Percentiles rank a stretch among this genome's conserved stretches.
Evolutionary conservation across 2,888 invertebrate species (phyloP).

Genomic region (Lysandra coridon): DNA sequence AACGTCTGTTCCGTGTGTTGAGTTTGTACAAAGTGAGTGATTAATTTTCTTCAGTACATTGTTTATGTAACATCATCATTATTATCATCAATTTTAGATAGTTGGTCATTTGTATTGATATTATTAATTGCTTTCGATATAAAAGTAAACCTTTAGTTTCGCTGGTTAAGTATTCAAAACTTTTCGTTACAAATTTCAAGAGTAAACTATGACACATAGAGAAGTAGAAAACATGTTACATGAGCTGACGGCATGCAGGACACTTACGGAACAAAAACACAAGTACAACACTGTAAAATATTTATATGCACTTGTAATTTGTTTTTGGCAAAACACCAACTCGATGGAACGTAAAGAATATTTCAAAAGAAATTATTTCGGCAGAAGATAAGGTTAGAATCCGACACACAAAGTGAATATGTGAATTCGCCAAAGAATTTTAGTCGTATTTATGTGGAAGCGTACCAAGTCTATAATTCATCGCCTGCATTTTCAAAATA

Average conservation of each 20-base stretch:
- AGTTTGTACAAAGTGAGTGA: not conserved
- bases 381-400: not conserved
- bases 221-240: not conserved
- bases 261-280: constrained; percentile 3
- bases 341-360: not conserved
- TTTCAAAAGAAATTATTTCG: constrained; percentile 13
- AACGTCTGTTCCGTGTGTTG: constrained; percentile 10
- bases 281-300: not conserved
- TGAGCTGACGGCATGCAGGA: constrained; percentile 10
- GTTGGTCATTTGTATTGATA: not conserved
- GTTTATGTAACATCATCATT: not conserved
- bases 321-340: constrained; percentile 17
- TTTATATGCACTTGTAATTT: constrained; percentile 23
- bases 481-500: not conserved
- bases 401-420: constrained; percentile 3
- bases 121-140: not conserved
- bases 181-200: not conserved
- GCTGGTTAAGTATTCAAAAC: not conserved
- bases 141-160: not conserved
- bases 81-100: not conserved
- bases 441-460: not conserved
- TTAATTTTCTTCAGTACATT: not conserved
- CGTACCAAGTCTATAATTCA: not conserved
- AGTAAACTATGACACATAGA: not conserved
- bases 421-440: not conserved